Evolutionary conservation across 2,113 vertebrate genomes (phyloP).

Genomic region (Campylorhamphus procurvoides): DNA sequence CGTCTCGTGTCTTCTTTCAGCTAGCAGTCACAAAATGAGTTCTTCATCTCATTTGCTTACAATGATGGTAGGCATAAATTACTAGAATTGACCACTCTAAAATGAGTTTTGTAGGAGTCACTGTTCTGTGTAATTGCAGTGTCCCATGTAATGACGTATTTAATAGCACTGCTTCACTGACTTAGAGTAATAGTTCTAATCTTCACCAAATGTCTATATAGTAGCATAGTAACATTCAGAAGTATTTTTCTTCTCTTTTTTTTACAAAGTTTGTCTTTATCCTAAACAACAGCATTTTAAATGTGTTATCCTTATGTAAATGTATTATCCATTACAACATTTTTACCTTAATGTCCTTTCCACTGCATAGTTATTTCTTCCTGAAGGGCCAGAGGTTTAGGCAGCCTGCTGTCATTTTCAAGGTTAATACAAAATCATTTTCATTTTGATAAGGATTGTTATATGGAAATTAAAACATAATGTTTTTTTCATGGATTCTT

Average conservation of each 20-base stretch:
- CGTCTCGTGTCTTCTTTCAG: background rate
- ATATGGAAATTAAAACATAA: background rate
- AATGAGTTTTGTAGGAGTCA: constrained; percentile 41
- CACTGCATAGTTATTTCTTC: background rate
- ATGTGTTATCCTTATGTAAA: background rate
- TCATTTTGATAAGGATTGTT: background rate
- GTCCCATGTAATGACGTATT: constrained; percentile 1
- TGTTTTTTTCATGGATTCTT: background rate
- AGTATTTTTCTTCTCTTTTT: background rate
- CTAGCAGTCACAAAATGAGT: background rate
- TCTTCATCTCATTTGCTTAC: constrained; percentile 40
- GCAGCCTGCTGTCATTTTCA: background rate
- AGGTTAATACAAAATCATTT: background rate
- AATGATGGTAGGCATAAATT: constrained; percentile 34
- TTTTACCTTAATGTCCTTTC: background rate
- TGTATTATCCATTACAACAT: background rate
- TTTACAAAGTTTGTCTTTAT: background rate
- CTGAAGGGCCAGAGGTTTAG: background rate
- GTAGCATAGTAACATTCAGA: background rate
- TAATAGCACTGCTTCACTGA: background rate
- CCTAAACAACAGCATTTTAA: background rate
- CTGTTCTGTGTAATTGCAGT: constrained; percentile 42
- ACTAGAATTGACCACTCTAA: constrained; percentile 6
- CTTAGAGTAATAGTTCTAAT: background rate
- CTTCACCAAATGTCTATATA: background rate